Evolutionary conservation across 1,140 invertebrate genomes (phyloP).

Genomic region (Campoletis sonorensis): DNA sequence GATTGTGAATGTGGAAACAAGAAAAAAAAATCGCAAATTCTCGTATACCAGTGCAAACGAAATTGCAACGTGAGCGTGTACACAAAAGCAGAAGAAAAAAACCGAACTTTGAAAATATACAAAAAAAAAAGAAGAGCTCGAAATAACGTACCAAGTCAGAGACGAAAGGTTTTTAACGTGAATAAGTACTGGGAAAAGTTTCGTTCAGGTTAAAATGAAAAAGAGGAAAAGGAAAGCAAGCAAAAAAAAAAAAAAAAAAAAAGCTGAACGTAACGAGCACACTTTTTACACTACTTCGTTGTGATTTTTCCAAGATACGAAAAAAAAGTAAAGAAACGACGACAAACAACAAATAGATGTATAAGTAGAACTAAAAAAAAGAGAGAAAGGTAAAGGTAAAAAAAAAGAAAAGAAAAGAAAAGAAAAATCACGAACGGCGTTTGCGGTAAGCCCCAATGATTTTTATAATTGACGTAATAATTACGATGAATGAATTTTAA

Average conservation of each 20-base stretch:
- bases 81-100: conserved; percentile 9
- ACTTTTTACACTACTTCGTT: conserved; percentile 27
- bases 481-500: conserved; percentile 38
- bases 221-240: neutral
- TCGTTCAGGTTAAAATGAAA: neutral
- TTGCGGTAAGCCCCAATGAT: conserved; percentile 30
- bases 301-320: neutral
- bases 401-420: conserved; percentile 1
- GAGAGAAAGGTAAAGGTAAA: conserved; percentile 34
- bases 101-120: neutral
- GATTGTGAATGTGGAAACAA: conserved; percentile 6
- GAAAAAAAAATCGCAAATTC: neutral
- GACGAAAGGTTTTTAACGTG: neutral
- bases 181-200: neutral
- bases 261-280: conserved; percentile 12
- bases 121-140: conserved; percentile 29
- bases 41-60: neutral
- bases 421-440: conserved; percentile 31
- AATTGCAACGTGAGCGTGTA: conserved; percentile 32
- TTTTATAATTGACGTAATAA: conserved; percentile 29
- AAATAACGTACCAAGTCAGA: neutral
- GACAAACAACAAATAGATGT: conserved; percentile 36
- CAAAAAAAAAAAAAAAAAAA: conserved; percentile 8
- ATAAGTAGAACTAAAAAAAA: conserved; percentile 39
- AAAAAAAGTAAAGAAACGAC: conserved; percentile 1